Base-by-base conservation (phyloP, 1,140 invertebrate genomes). In the Bombus huntii region DNA sequence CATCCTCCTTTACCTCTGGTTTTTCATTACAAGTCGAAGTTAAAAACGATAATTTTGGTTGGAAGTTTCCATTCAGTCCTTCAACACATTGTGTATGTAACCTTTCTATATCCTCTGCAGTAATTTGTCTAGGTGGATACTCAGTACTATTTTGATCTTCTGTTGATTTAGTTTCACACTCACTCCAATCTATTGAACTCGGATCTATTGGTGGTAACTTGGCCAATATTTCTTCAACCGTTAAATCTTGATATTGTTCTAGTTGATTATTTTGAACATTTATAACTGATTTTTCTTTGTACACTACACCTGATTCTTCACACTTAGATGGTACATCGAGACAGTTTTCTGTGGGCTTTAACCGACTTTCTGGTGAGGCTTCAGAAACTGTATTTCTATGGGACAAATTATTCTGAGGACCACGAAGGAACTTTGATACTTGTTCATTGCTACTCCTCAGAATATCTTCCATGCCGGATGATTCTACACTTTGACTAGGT, bases 161-260 rank as follows among this genome's bases (percentile, higher is more conserved):
- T 1, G 89, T 73, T 15, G 53, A 86, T 53, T 91, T 77, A 68
- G 93, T 91, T 37, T 95, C 94, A 76, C 91, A 92, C 57, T 95
- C 95, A 76, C 92, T 92, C 96, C 96, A 96, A 73, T 94, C 92
- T 87, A 97, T 96, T 74, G 95, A 93, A 78, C 96, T 95, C 62
- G 93, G 91, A 93, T 97, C 96, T 77, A 97, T 87, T 2, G 97
- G 96, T 79, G 97, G 97, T 92, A 97, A 94, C 88, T 96, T 95
- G 9, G 96, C 95, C 72, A 96, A 91, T 85, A 97, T 96, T 80
- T 96, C 96, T 57, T 96, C 95, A 15, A 96, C 95, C 13, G 95
- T 95, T 74, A 95, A 90, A 79, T 94, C 92, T n/a, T 87, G 62
- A 77, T 75, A 74, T 39, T 62, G n/a, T n/a, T 89, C 82, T 31